phyloP scores from a whole-genome alignment of 2,888 invertebrate species.

The Nemoura dubitans region DNA sequence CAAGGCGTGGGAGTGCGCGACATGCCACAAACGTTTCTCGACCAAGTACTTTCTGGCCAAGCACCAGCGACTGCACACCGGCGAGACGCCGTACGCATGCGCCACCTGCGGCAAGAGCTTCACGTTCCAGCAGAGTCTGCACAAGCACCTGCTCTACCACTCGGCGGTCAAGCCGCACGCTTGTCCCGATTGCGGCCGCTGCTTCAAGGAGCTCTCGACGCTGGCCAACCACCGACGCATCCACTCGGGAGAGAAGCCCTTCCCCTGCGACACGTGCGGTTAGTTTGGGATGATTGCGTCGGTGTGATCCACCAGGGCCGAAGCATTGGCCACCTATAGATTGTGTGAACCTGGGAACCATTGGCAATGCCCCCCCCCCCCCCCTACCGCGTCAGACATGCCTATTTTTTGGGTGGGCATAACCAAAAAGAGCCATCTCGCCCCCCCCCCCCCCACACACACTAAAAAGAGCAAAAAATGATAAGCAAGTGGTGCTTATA shows the following conservation, averaged over 20 bases:
- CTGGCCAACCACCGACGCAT: slow-evolving; percentile 87
- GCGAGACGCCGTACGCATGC: slow-evolving; percentile 88
- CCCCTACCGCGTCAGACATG: too few relatives aligned
- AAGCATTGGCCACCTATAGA: too few relatives aligned
- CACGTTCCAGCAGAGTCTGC: slow-evolving; percentile 90
- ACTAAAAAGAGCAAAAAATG: too few relatives aligned
- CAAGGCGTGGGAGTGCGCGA: slow-evolving; percentile 88
- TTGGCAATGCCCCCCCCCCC: too few relatives aligned
- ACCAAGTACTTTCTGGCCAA: slow-evolving; percentile 91
- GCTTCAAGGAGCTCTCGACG: slow-evolving; percentile 87
- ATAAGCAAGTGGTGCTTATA: too few relatives aligned
- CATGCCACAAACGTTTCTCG: slow-evolving; percentile 84
- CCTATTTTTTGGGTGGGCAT: too few relatives aligned
- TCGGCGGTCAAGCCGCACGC: slow-evolving; percentile 84
- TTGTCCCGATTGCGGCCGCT: slow-evolving; percentile 79
- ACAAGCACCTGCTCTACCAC: slow-evolving; percentile 87
- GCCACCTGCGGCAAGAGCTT: slow-evolving; percentile 83
- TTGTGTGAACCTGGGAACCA: too few relatives aligned
- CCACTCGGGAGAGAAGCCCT: slow-evolving; percentile 85
- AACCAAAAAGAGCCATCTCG: too few relatives aligned
- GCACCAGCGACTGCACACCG: slow-evolving; percentile 86
- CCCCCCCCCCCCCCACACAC: too few relatives aligned
- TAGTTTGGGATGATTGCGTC: too few relatives aligned
- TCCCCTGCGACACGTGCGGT: slow-evolving; percentile 89
- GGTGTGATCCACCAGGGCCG: too few relatives aligned